Base-by-base conservation (phyloP, 1,140 invertebrate genomes). In the Lerema accius region DNA sequence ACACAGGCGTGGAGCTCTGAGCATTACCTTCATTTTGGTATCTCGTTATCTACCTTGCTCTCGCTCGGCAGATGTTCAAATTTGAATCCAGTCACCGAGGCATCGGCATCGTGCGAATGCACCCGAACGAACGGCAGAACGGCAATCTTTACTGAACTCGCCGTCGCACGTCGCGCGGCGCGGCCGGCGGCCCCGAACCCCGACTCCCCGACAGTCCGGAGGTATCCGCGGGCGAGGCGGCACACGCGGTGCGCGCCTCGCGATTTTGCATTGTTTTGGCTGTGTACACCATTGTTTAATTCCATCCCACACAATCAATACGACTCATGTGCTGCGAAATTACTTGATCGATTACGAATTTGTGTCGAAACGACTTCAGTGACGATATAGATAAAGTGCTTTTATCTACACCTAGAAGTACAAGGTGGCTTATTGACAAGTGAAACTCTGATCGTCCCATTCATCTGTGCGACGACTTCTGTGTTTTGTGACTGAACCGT, bases 191-290 rank as follows among this genome's bases (percentile, higher is more conserved):
- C 28, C 63, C 63, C 45, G 51, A 35, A 3, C 48, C 48, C 37
- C 58, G 48, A 43, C 59, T 39, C 65, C 55, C 62, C 63, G 55
- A 73, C 84, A 89, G 86, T 89, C 81, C 76, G 77, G 78, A 79
- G 75, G 72, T 70, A 77, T 73, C 85, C 87, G 84, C 85, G 79
- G 82, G 85, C 84, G 85, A 85, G 87, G 87, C 87, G 87, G 85
- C 87, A 90, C 84, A 82, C 80, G 66, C 70, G 70, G 84, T 85
- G 87, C 84, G 68, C 82, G 85, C 85, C 87, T 86, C 84, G 83
- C 85, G 78, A 68, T 53, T 64, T 79, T 82, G 73, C 62, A 82
- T 87, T 89, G 82, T 90, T 86, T 85, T 90, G 73, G 62, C 75
- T 81, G 77, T 86, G 68, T 78, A 73, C 73, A 78, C 73, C 82